Percentiles rank a stretch among this genome's conserved stretches.
These are phyloP conservation scores for Laupala kohalensis DNA, from an alignment of 1,140 invertebrate species.

Conservation along the genomic window DNA sequence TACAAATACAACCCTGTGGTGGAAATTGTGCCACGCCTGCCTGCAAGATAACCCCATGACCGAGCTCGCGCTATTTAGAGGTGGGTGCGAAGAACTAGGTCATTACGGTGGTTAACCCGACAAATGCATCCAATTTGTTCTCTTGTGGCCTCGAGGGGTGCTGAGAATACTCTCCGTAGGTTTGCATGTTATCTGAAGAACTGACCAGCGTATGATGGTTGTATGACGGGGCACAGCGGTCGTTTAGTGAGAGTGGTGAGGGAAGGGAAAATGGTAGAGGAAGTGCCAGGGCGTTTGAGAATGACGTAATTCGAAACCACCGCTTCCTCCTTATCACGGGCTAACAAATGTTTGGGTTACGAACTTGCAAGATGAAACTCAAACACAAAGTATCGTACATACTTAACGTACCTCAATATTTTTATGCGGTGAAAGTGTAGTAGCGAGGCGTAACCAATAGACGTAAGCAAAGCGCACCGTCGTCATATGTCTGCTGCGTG, in stretches of 20 bases:
- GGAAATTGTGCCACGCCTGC: background rate
- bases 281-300: background rate
- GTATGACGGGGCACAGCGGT: background rate
- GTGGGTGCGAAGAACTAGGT: background rate
- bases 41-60: background rate
- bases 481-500: no score
- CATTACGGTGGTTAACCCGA: background rate
- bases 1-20: no score
- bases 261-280: background rate
- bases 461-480: no score
- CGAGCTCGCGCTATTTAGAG: background rate
- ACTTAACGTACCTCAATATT: no score
- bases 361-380: no score
- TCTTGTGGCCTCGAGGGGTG: background rate
- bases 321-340: no score
- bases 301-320: no score
- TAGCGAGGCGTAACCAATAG: no score
- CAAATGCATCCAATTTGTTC: background rate
- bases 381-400: no score
- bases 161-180: no score
- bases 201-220: background rate
- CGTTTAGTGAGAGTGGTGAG: background rate
- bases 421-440: no score
- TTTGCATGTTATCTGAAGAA: background rate
- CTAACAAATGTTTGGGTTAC: no score